A percentile compares a stretch with the other conserved stretches of the same genome.
Evolutionary conservation across 1,140 invertebrate genomes (phyloP).

Genomic region (Caenorhabditis briggsae): DNA sequence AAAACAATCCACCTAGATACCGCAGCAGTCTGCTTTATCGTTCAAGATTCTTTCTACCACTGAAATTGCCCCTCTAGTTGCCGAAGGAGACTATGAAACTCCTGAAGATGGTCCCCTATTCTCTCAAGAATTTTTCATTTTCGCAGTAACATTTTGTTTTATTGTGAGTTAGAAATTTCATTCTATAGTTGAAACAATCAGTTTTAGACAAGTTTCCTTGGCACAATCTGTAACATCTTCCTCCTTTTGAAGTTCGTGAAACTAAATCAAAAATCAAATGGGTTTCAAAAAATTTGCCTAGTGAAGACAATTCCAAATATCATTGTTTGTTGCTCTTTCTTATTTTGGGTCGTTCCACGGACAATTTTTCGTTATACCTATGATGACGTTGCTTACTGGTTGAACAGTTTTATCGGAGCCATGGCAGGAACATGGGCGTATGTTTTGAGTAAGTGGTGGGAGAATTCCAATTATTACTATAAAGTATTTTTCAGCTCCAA

Average conservation of each 20-base stretch:
- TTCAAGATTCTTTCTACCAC: background rate
- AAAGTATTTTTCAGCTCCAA: background rate
- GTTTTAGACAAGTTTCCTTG: slow-evolving; percentile 10
- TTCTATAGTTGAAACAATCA: background rate
- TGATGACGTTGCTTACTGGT: slow-evolving; percentile 16
- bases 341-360: slow-evolving; percentile 10
- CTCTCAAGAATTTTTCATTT: background rate
- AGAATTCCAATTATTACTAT: background rate
- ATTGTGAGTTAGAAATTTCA: background rate
- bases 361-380: background rate
- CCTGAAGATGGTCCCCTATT: background rate
- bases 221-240: background rate
- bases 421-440: slow-evolving; percentile 26
- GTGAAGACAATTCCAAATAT: slow-evolving; percentile 18
- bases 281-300: slow-evolving; percentile 22
- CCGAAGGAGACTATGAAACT: too few relatives aligned
- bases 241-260: background rate
- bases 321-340: background rate
- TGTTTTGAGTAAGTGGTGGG: background rate
- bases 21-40: background rate
- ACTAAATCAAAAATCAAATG: background rate
- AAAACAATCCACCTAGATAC: background rate
- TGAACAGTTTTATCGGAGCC: slow-evolving; percentile 8
- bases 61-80: background rate
- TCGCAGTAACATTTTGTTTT: background rate